Evolutionary conservation across 2,113 vertebrate species (phyloP), one percentile per base, ranked within the genome.

Genomic region (Hippocampus barbouri): DNA sequence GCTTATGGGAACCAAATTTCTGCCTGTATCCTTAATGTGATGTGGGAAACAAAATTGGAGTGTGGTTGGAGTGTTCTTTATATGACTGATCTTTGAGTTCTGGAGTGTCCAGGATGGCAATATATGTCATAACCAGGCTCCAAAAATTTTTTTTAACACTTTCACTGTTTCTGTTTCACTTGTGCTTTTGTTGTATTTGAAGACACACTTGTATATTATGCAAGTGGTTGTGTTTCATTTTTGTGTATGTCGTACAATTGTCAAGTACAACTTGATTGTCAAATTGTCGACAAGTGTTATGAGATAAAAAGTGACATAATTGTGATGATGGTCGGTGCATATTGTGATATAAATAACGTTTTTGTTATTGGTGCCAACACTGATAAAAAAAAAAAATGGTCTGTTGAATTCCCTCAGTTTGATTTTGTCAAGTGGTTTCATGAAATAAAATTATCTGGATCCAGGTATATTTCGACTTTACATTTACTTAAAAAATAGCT

Each of bases 1-100:
- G 83, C 90, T 90, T 89, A 85, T 89, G 90, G 90, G 90, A 91
- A 76, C 84, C 77, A 70, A 76, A 82, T 81, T 87, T 88, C 78
- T 83, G 71, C 77, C 68, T 67, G 70, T 73, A 85, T 82, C 82
- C 77, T 70, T 72, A 68, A 86, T 86, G 79, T 88, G 78, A 86
- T 86, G 82, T 75, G 71, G 64, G 83, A 83, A 76, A 65, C 79
- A 67, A 82, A 72, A 77, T 66, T 54, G 75, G 85, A 73, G 78
- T 43, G 43, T 77, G 51, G 66, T 10, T 62, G 27, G 43, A 38
- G 38, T 34, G 30, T 8, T 16, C 3, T 56, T 12, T 60, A 27
- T 1, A 30, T 45, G 14, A 43, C 8, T 69, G 67, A 34, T 71
- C 40, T 66, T 47, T 62, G 53, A 65, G 25, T 57, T 41, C 14